Evolutionary conservation across 2,113 vertebrate genomes (phyloP).

Genomic region (Hoplias malabaricus): DNA sequence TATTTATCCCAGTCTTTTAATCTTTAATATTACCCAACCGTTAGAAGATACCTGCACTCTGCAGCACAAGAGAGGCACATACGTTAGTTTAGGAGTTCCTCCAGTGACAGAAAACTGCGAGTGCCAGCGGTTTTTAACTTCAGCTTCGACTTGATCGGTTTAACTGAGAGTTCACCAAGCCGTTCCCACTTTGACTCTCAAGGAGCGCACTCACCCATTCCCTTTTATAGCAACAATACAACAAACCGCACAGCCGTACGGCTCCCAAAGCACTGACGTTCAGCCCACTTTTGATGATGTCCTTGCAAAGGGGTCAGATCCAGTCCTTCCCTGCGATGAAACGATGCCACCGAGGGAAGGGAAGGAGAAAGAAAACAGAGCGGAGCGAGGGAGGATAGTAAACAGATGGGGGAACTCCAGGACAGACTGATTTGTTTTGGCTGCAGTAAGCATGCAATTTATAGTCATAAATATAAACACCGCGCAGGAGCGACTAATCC

Average conservation of each 20-base stretch:
- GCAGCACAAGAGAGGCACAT: neutral
- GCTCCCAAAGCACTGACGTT: constrained; percentile 31
- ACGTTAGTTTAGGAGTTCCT: neutral
- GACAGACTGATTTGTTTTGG: constrained; percentile 64
- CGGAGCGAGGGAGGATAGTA: constrained; percentile 44
- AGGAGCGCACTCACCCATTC: constrained; percentile 8
- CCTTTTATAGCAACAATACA: constrained; percentile 43
- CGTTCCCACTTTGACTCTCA: constrained; percentile 26
- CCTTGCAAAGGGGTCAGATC: constrained; percentile 39
- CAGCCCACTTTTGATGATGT: constrained; percentile 7
- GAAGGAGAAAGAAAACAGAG: neutral
- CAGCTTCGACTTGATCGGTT: neutral
- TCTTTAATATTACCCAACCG: neutral
- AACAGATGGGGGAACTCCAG: constrained; percentile 53
- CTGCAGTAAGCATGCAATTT: constrained; percentile 59
- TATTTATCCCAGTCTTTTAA: constrained; percentile 15
- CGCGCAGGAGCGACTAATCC: constrained; percentile 61
- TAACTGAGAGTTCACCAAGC: constrained; percentile 14
- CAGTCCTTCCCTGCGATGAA: constrained; percentile 31
- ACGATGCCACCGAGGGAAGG: constrained; percentile 30
- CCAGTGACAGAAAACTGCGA: neutral
- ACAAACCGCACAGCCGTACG: constrained; percentile 9
- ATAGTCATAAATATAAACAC: constrained; percentile 73
- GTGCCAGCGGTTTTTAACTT: neutral
- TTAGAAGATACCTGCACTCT: neutral